Percentiles rank a stretch among this genome's conserved stretches.
Conservation (phyloP, 2,888 invertebrate species). For the Deilephila elpenor region DNA sequence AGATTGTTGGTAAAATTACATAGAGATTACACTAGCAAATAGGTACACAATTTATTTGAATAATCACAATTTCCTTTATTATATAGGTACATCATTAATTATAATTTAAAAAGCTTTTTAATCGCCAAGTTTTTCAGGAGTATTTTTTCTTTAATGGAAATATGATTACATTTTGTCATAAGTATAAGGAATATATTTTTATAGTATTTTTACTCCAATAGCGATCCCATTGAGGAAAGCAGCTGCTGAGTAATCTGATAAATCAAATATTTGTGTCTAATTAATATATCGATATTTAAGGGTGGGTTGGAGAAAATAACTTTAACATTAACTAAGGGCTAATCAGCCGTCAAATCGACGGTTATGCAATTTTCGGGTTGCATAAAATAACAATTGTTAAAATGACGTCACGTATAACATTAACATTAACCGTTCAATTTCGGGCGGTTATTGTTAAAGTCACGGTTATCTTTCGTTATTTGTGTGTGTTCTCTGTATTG, state of each 20-base stretch:
- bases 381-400: too few species aligned
- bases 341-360: too few species aligned
- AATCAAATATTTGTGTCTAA: neutral
- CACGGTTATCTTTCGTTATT: too few species aligned
- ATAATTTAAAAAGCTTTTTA: neutral
- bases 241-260: neutral
- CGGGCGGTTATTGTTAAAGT: too few species aligned
- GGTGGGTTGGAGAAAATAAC: too few species aligned
- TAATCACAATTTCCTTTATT: neutral
- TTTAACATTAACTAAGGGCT: too few species aligned
- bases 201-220: neutral
- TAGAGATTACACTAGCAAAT: neutral
- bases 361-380: too few species aligned
- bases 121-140: neutral
- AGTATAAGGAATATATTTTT: neutral
- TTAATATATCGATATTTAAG: neutral
- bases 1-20: neutral
- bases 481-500: too few species aligned
- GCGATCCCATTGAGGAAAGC: neutral
- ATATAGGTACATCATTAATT: neutral
- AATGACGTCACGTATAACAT: too few species aligned
- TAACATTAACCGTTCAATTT: too few species aligned
- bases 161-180: neutral
- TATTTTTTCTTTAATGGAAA: neutral
- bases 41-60: slow-evolving; percentile 7